These are phyloP conservation scores for Halichoerus grypus DNA, from an alignment of 2,113 vertebrate species.

Conservation along the genomic window DNA sequence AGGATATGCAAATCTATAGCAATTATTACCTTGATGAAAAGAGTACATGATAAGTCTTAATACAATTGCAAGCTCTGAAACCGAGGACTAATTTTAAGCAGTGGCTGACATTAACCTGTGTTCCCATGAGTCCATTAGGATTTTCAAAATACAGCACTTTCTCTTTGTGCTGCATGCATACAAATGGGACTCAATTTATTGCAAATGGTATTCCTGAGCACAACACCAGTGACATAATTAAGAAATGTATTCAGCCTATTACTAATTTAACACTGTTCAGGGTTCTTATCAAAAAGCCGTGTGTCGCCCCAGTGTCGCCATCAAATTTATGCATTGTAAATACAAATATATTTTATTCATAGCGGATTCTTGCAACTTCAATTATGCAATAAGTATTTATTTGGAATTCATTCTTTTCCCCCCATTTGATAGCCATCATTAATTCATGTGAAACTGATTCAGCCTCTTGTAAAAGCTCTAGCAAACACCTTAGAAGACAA, in stretches of 20 bases:
- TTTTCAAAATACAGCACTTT: constrained; percentile 73
- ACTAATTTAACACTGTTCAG: constrained; percentile 88
- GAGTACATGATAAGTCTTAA: constrained; percentile 76
- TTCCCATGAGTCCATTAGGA: constrained; percentile 56
- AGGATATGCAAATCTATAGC: constrained; percentile 56
- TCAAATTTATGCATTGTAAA: constrained; percentile 87
- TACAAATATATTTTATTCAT: constrained; percentile 92
- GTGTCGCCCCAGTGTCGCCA: constrained; percentile 79
- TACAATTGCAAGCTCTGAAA: constrained; percentile 56
- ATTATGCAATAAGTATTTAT: constrained; percentile 91
- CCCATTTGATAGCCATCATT: constrained; percentile 89
- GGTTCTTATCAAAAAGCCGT: constrained; percentile 85
- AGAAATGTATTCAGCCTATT: constrained; percentile 88
- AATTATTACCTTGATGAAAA: constrained; percentile 71
- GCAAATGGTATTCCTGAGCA: constrained; percentile 76
- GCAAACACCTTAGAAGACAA: constrained; percentile 85
- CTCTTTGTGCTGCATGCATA: constrained; percentile 62
- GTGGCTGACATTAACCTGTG: constrained; percentile 63
- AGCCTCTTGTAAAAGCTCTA: constrained; percentile 85
- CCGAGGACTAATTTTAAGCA: constrained; percentile 71
- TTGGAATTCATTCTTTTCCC: constrained; percentile 87
- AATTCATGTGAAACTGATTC: constrained; percentile 90
- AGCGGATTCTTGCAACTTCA: constrained; percentile 87
- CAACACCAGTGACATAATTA: constrained; percentile 84
- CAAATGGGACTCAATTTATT: constrained; percentile 81